Percentiles rank a stretch among this genome's conserved stretches.
phyloP scores from a whole-genome alignment of 1,140 invertebrate genomes.

The Antheraea mylitta region DNA sequence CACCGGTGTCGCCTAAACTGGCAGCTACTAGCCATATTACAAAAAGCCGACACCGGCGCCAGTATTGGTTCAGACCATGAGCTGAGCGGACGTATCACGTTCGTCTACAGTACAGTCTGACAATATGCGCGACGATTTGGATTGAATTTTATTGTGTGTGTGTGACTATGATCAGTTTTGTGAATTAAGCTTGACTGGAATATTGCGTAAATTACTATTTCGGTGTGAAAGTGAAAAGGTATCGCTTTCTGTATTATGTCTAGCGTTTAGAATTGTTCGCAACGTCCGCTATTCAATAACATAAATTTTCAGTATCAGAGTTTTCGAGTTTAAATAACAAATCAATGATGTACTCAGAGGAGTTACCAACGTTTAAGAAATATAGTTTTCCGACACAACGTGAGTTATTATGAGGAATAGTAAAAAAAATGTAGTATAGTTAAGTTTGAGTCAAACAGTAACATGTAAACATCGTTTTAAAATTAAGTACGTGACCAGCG shows the following conservation, averaged over 20 bases:
- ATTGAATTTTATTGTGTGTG: conserved; percentile 7
- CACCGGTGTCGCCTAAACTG: neutral
- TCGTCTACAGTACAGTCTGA: neutral
- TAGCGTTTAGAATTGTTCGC: neutral
- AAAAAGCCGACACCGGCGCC: neutral
- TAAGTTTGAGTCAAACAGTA: too few relatives aligned
- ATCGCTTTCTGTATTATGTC: conserved; percentile 1
- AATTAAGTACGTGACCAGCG: too few relatives aligned
- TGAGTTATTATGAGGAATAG: too few relatives aligned
- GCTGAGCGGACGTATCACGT: neutral
- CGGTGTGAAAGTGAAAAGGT: conserved; percentile 2
- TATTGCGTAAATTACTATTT: neutral
- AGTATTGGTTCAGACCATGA: conserved; percentile 1
- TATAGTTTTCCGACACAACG: too few relatives aligned
- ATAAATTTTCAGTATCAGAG: neutral
- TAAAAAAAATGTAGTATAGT: too few relatives aligned
- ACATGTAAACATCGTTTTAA: too few relatives aligned
- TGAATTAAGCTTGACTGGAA: neutral
- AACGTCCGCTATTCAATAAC: too few relatives aligned
- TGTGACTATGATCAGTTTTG: neutral
- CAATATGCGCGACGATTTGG: conserved; percentile 5
- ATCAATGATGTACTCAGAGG: too few relatives aligned
- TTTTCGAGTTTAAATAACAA: neutral
- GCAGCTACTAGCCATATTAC: neutral
- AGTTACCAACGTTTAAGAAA: too few relatives aligned